Conservation (phyloP, 1,140 invertebrate genomes). For the Lordiphosa stackelbergi region DNA sequence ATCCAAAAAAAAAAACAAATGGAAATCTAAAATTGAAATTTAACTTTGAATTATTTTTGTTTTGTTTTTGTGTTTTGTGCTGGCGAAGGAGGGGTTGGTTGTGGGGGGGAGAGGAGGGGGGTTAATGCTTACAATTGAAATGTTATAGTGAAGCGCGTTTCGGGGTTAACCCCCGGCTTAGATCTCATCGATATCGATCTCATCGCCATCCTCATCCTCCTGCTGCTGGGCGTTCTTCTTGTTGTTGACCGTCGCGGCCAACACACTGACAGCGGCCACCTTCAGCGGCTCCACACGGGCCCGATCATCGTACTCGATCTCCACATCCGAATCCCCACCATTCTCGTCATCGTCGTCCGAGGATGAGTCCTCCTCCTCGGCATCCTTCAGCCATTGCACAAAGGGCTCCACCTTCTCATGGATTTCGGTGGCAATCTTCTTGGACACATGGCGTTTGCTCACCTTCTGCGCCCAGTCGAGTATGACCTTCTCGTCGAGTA, state of each 20-base stretch:
- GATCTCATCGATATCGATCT: constrained; percentile 95
- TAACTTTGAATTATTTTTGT: no score
- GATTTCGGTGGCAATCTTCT: constrained; percentile 94
- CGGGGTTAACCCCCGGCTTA: constrained; percentile 77
- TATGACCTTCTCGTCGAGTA: constrained; percentile 94
- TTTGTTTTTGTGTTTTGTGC: no score
- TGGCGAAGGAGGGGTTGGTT: no score
- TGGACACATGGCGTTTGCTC: constrained; percentile 95
- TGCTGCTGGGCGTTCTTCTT: constrained; percentile 78
- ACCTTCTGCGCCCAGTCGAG: constrained; percentile 97
- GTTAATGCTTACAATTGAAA: constrained; percentile 27
- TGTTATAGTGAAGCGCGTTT: constrained; percentile 16
- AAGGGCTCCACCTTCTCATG: constrained; percentile 94
- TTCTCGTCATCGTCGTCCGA: constrained; percentile 85
- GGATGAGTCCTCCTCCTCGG: constrained; percentile 93
- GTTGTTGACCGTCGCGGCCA: constrained; percentile 57
- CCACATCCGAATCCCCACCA: constrained; percentile 83
- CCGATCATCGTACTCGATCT: constrained; percentile 92
- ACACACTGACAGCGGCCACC: constrained; percentile 78
- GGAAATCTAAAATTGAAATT: no score
- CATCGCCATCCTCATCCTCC: constrained; percentile 87
- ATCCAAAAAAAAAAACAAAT: no score
- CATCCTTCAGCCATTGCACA: constrained; percentile 97
- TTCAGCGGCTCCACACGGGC: constrained; percentile 86
- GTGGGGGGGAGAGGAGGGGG: background rate